A percentile compares a stretch with the other conserved stretches of the same genome.
Conservation (phyloP, 2,888 invertebrate species). For the Conomelus anceps region DNA sequence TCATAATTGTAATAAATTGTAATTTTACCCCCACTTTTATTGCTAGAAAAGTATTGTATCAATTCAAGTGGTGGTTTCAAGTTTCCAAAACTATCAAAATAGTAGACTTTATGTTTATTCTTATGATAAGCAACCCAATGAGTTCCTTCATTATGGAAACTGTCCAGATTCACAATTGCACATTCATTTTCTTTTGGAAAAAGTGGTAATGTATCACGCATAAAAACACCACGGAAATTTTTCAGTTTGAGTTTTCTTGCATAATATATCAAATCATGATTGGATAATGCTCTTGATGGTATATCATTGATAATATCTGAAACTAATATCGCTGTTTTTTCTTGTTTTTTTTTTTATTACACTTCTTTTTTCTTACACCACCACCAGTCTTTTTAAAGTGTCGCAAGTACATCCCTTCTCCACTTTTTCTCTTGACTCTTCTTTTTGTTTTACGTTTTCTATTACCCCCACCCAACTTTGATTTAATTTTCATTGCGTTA, state of each 20-base stretch:
- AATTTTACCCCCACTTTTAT: too few species aligned
- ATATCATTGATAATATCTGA: background rate
- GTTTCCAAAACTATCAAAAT: constrained; percentile 19
- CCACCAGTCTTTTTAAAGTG: background rate
- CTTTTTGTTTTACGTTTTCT: background rate
- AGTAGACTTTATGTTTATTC: constrained; percentile 1
- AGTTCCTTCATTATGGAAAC: background rate
- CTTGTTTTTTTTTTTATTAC: background rate
- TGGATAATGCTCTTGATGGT: background rate
- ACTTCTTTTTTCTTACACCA: background rate
- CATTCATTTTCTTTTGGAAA: constrained; percentile 11
- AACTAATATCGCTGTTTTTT: background rate
- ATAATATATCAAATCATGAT: background rate
- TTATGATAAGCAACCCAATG: constrained; percentile 20
- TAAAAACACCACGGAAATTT: too few species aligned
- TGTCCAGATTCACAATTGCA: constrained; percentile 15
- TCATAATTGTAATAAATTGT: too few species aligned
- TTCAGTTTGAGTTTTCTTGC: background rate
- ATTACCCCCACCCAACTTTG: background rate
- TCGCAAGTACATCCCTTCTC: background rate
- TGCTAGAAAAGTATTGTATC: too few species aligned
- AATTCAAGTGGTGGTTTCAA: constrained; percentile 13
- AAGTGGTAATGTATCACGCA: too few species aligned
- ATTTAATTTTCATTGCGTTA: background rate
- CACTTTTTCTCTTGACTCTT: background rate